Conservation (phyloP, 2,888 invertebrate species). For the Phengaris arion region DNA sequence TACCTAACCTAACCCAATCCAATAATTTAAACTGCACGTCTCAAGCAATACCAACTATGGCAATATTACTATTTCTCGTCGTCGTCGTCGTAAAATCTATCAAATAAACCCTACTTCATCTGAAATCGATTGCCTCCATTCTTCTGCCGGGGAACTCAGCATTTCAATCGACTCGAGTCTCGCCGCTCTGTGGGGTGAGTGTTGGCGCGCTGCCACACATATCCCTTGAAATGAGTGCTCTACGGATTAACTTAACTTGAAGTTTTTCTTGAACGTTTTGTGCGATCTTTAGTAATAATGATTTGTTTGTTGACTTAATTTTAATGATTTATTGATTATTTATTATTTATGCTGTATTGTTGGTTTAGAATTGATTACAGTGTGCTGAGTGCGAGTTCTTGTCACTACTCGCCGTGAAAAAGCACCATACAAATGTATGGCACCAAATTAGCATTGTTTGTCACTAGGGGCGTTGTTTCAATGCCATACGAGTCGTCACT, state of each 20-base stretch:
- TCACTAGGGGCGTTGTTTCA: too few species aligned
- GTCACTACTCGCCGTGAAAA: too few species aligned
- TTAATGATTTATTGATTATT: not conserved
- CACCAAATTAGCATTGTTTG: too few species aligned
- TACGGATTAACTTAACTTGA: constrained; percentile 2
- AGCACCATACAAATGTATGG: too few species aligned
- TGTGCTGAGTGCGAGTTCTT: too few species aligned
- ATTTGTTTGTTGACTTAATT: not conserved
- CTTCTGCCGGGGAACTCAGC: not conserved
- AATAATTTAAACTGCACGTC: too few species aligned
- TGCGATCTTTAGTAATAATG: not conserved
- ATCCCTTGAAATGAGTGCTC: not conserved
- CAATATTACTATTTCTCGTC: too few species aligned
- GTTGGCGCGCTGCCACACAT: constrained; percentile 15
- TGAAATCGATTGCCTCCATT: not conserved
- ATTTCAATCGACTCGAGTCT: constrained; percentile 7
- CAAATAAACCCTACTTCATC: not conserved
- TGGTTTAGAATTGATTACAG: too few species aligned
- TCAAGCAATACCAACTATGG: too few species aligned
- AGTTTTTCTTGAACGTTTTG: not conserved
- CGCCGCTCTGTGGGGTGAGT: not conserved
- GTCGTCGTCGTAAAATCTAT: not conserved
- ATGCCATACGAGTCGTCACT: too few species aligned
- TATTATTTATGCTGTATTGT: not conserved
- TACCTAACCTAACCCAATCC: too few species aligned